Conservation (phyloP, 1,140 invertebrate genomes). For the Matsumurasca onukii region DNA sequence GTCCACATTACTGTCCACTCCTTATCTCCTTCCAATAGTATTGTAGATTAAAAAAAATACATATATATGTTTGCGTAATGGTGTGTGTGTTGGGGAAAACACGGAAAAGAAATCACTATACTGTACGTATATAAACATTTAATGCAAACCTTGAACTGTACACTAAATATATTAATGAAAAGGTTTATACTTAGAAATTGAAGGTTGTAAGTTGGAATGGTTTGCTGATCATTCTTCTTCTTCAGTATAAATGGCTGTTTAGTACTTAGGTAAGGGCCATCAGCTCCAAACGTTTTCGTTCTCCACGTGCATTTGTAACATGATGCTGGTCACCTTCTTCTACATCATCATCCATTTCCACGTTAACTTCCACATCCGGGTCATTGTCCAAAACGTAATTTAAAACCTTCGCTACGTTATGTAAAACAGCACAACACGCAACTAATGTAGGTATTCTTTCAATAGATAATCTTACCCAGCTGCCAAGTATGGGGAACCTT, state of each 20-base stretch:
- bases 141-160: not conserved
- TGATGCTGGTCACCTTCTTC: not conserved
- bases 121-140: not conserved
- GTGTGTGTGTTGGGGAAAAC: not conserved
- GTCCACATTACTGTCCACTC: not conserved
- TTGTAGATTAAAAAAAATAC: not conserved
- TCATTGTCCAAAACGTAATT: not conserved
- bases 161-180: not conserved
- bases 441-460: not conserved
- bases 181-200: not conserved
- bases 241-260: too few species aligned
- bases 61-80: not conserved
- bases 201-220: not conserved
- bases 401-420: conserved; percentile 5
- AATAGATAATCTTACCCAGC: not conserved
- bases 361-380: not conserved
- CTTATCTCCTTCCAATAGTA: not conserved
- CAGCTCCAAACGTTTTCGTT: not conserved
- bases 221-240: too few species aligned
- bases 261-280: not conserved
- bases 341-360: not conserved
- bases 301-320: not conserved
- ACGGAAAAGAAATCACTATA: not conserved
- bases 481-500: conserved; percentile 15
- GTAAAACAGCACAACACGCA: not conserved